Conservation (phyloP, 2,797 vertebrate genomes). For the Protonibea diacanthus region DNA sequence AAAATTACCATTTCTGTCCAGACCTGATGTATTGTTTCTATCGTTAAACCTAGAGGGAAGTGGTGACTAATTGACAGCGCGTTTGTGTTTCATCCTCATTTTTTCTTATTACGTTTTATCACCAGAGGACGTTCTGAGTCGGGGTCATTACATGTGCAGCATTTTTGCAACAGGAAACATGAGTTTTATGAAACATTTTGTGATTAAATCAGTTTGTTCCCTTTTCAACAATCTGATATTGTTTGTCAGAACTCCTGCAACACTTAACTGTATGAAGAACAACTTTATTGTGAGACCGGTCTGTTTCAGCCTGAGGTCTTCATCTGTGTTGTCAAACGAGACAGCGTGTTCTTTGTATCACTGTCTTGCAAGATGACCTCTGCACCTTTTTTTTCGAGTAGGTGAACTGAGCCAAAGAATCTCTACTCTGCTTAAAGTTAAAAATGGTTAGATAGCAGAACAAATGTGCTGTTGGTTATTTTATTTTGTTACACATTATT, state of each 20-base stretch:
- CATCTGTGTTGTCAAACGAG: background rate
- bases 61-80: background rate
- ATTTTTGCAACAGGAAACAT: background rate
- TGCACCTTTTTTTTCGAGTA: background rate
- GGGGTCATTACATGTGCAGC: background rate
- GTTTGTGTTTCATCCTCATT: slow-evolving; percentile 9
- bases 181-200: background rate
- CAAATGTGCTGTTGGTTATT: background rate
- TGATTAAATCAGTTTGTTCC: background rate
- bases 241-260: background rate
- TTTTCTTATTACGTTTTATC: background rate
- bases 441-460: background rate
- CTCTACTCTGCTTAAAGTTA: background rate
- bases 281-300: background rate
- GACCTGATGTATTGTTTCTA: background rate
- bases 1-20: background rate
- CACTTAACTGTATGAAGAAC: background rate
- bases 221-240: background rate
- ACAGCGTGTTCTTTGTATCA: background rate
- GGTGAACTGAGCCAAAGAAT: background rate
- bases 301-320: background rate
- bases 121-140: background rate
- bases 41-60: background rate
- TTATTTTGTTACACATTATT: background rate
- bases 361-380: background rate